These are phyloP conservation scores for Serrognathus titanus DNA, from an alignment of 2,888 invertebrate species.

Conservation along the genomic window DNA sequence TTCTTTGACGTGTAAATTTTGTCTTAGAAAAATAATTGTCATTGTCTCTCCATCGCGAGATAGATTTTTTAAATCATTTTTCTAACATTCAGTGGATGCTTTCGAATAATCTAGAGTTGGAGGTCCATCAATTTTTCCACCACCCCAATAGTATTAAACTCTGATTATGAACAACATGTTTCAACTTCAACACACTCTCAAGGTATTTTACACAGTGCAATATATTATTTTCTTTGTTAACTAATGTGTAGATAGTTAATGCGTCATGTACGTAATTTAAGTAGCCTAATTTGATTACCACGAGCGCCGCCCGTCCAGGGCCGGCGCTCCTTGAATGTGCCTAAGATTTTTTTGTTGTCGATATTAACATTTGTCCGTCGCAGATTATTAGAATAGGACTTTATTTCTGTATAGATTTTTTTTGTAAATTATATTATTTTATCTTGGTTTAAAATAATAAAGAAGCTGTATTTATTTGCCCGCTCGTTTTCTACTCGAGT, in stretches of 20 bases:
- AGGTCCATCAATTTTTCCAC: too few species aligned
- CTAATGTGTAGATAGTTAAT: slow-evolving; percentile 20
- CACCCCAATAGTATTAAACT: neutral
- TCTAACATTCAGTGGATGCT: neutral
- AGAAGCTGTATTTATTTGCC: too few species aligned
- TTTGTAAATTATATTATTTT: too few species aligned
- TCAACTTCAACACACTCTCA: neutral
- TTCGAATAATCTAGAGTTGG: too few species aligned
- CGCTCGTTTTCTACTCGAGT: too few species aligned
- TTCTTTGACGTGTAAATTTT: too few species aligned
- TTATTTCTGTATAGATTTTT: too few species aligned
- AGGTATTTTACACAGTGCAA: slow-evolving; percentile 18
- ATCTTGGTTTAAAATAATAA: too few species aligned
- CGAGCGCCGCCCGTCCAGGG: slow-evolving; percentile 17
- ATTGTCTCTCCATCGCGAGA: too few species aligned
- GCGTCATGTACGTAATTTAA: slow-evolving; percentile 13
- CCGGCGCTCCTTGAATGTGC: slow-evolving; percentile 20
- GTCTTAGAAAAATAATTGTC: neutral
- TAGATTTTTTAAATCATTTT: slow-evolving; percentile 1
- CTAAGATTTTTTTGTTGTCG: slow-evolving; percentile 19
- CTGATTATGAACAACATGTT: neutral
- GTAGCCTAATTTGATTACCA: slow-evolving; percentile 21
- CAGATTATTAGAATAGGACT: neutral
- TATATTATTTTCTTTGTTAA: slow-evolving; percentile 19
- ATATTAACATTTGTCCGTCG: slow-evolving; percentile 14